Base-by-base conservation (phyloP, 2,797 vertebrate genomes). In the Tamandua tetradactyla region DNA sequence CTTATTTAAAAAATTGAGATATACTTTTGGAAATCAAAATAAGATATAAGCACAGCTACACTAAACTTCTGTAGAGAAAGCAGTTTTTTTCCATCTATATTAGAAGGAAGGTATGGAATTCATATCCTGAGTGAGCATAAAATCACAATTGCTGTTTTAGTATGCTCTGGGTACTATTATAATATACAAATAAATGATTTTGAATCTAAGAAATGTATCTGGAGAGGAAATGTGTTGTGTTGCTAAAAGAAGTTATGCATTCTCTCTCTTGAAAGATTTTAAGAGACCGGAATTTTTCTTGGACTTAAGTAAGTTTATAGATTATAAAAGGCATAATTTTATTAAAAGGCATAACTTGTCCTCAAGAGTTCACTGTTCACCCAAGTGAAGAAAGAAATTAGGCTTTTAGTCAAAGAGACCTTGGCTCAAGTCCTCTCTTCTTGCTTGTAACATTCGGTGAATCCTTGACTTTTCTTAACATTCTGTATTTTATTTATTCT, bases 1-100 rank as follows among this genome's bases (percentile, higher is more conserved):
- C 75, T 93, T 90, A 64, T 42, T 78, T 92, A 35, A 27, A 86
- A 92, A 49, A 59, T 25, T 94, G 62, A 74, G 6, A 80, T 37
- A 64, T 17, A 2, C 8, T 87, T 94, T 92, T 92, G 9, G 12
- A 91, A 23, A 93, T 90, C 11, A 15, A 42, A 81, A 40, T 68
- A 72, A 92, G 32, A 87, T 59, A 71, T 23, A 79, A 9, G 10
- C 90, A 32, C 1, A 76, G 4, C 22, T 69, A 5, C 9, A 75
- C 17, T 74, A 81, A 37, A 75, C 52, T 78, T 85, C 2, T 49
- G 4, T 52, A 44, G 49, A 71, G 20, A 90, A 92, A 69, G 1
- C 3, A 71, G 12, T 37, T 55, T 55, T 37, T 55, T 55, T 80
- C 25, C n/a, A 20, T 22, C 49, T 72, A 35, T 15, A 30, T 57